Evolutionary conservation across 2,888 invertebrate genomes (phyloP), one percentile per base, ranked within the genome.

Genomic region (Stegophylla sp.): DNA sequence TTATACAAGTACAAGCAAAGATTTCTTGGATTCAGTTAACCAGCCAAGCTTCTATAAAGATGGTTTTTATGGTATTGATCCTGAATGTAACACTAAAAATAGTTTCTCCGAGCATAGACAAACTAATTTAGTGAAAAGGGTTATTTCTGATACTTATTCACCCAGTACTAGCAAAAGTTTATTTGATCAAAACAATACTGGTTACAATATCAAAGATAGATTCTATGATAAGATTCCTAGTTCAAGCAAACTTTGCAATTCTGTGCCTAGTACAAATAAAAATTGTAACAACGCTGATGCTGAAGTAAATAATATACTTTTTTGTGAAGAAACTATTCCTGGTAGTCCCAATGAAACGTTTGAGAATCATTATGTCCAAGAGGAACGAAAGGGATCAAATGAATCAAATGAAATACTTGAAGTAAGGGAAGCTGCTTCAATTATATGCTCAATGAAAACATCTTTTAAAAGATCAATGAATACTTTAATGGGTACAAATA

Each of bases 281-380:
- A 20, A 3, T 34, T n/a, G 1, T 20, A 59, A 48, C 12, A 69
- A 69, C 4, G 9, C 53, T 13, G 81, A 82, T 15, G 7, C 63
- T 20, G 71, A 79, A 34, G 20, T 59, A 15, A 79, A 41, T 48
- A 75, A 75, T 53, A 93, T 93, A 77, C 87, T 94, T 84, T 87
- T 95, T 15, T 96, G 96, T 86, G 94, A 94, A 86, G 96, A 96
- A 87, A 95, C 94, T 41, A 95, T 96, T 85, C 96, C 95, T 0
- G 93, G 95, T 28, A 95, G 94, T 86, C 95, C 95, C 5, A 93
- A 93, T 66, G 93, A 93, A 0, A 90, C 91, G 67, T 86, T 86
- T 48, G 89, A 79, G 20, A 69, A 79, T 0, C 69, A 83, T 26
- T 51, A 13, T 66, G 64, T 63, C 41, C 59, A 73, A 26, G 43